Evolutionary conservation across 2,888 invertebrate species (phyloP).

Genomic region (Sphaerophoria rueppellii): DNA sequence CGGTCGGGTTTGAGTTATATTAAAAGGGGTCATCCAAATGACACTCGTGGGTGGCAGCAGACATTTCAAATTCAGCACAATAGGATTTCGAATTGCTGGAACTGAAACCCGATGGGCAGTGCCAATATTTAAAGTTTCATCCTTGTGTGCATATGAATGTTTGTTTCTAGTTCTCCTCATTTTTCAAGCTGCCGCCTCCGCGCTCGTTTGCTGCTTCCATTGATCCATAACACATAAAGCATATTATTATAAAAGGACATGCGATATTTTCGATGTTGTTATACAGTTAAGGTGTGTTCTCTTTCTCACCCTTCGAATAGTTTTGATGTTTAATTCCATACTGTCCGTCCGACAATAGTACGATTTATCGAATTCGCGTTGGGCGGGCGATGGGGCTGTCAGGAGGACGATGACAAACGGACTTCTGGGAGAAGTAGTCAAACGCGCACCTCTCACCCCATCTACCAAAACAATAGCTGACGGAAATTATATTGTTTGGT

Average conservation of each 20-base stretch:
- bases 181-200: background rate
- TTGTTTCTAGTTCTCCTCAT: slow-evolving; percentile 3
- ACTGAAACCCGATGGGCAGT: slow-evolving; percentile 25
- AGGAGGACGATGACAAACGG: slow-evolving; percentile 9
- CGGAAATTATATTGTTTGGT: slow-evolving; percentile 65
- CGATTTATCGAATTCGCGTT: slow-evolving; percentile 48
- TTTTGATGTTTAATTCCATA: slow-evolving; percentile 60
- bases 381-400: background rate
- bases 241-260: slow-evolving; percentile 66
- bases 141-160: slow-evolving; percentile 31
- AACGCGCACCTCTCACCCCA: slow-evolving; percentile 16
- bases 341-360: slow-evolving; percentile 15
- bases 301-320: slow-evolving; percentile 15
- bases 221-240: slow-evolving; percentile 48
- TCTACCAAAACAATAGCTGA: slow-evolving; percentile 63
- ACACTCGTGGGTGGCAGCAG: slow-evolving; percentile 45
- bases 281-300: slow-evolving; percentile 57
- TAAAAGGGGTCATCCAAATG: slow-evolving; percentile 69
- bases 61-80: slow-evolving; percentile 55
- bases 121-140: slow-evolving; percentile 60
- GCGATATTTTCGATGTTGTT: slow-evolving; percentile 44
- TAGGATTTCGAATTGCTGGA: slow-evolving; percentile 35
- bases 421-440: slow-evolving; percentile 30
- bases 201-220: background rate
- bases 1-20: slow-evolving; percentile 45